phyloP scores from a whole-genome alignment of 2,888 invertebrate genomes.

The Drosophila recens region DNA sequence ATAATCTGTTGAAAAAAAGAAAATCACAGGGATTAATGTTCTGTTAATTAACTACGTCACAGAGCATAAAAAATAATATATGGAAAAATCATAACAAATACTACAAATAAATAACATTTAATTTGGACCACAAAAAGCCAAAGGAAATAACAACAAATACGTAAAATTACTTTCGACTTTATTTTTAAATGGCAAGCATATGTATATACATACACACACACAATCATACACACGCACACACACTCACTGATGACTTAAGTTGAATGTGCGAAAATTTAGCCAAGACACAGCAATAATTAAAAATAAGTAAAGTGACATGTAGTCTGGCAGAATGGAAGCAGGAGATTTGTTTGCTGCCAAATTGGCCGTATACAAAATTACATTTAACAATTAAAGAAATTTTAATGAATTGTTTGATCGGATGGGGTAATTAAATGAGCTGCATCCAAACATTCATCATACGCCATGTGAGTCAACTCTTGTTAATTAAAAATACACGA shows the following conservation, averaged over 20 bases:
- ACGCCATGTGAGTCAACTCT: conserved; percentile 49
- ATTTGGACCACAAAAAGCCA: conserved; percentile 15
- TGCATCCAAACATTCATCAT: conserved; percentile 51
- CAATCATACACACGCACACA: too few species aligned
- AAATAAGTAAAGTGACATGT: conserved; percentile 62
- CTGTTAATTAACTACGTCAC: conserved; percentile 49
- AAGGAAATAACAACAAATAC: conserved; percentile 43
- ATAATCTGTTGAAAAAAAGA: conserved; percentile 61
- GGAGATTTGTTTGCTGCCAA: conserved; percentile 67
- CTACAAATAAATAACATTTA: conserved; percentile 32
- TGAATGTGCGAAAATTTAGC: conserved; percentile 37
- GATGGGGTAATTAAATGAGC: conserved; percentile 13
- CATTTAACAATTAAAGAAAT: conserved; percentile 34
- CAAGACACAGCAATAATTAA: conserved; percentile 48
- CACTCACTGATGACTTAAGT: conserved; percentile 23
- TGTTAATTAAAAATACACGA: conserved; percentile 4
- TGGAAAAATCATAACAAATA: conserved; percentile 22
- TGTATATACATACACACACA: conserved; percentile 10
- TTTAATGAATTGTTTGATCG: conserved; percentile 12
- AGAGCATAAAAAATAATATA: conserved; percentile 11
- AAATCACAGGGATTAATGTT: conserved; percentile 25
- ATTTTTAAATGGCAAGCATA: conserved; percentile 67
- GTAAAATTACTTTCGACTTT: conserved; percentile 68
- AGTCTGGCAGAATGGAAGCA: conserved; percentile 62
- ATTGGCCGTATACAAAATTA: conserved; percentile 54